Base-by-base conservation (phyloP, 2,113 vertebrate genomes). In the Lipophrys pholis region DNA sequence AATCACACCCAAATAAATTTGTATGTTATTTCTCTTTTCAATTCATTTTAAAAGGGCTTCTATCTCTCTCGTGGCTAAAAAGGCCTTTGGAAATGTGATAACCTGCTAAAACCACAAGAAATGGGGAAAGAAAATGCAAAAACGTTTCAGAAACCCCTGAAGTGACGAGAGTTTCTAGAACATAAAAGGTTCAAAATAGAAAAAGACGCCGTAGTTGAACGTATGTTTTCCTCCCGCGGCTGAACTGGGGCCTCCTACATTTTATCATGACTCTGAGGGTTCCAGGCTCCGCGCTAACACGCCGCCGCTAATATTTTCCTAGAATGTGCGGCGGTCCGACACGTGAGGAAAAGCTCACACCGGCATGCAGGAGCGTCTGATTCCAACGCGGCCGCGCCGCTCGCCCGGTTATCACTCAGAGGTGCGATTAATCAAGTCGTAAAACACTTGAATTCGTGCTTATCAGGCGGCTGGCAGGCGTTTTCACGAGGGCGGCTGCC, bases 221-320 rank as follows among this genome's bases (percentile, higher is more conserved):
- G n/a, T n/a, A n/a, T n/a, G n/a, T n/a, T n/a, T n/a, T n/a, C n/a
- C n/a, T n/a, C n/a, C n/a, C n/a, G n/a, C n/a, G n/a, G n/a, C n/a
- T n/a, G n/a, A n/a, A 30, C 21, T 30, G 2, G 38, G 11, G n/a
- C 16, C 49, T 54, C 15, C 14, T 14, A 54, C 48, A 16, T 54
- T 62, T 61, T 16, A 67, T 79, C 45, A 40, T 17, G 39, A 7
- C 67, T 43, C 68, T 62, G 51, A 11, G 38, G 40, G 42, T 3
- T 5, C 11, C 61, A 43, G 67, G 51, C 40, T 43, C 16, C 30
- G 57, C 12, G 12, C 49, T 81, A 12, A 8, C 65, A 78, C 74
- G 53, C 14, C 2, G 6, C 14, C 48, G 73, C 77, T 39, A 70
- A 74, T 81, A 8, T 70, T 73, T 74, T 71, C 55, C 70, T 63